Base-by-base conservation (phyloP, 2,113 vertebrate genomes). In the Saccopteryx leptura region DNA sequence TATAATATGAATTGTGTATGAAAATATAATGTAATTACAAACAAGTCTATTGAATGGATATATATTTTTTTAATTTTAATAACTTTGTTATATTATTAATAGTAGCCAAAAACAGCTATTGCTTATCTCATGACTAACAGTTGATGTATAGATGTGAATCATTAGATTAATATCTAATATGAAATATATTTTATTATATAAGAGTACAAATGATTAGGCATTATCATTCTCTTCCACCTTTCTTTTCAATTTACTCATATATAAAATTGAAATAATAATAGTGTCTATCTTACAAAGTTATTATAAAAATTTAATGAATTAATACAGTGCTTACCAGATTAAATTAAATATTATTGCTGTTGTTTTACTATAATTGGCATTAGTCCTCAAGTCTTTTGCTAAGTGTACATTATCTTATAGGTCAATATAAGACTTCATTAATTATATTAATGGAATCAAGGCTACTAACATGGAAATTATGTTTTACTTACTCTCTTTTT, bases 371-470 rank as follows among this genome's bases (percentile, higher is more conserved):
- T 52, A 80, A 56, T 33, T 54, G 5, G 18, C 9, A 89, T 91
- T 33, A 63, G 24, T 68, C 7, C 3, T 56, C 24, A 87, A 92
- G 28, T 13, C 9, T 54, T 94, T 82, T 85, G 60, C 5, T 10
- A 58, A 68, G 17, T 74, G 19, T 19, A 85, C 21, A 71, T 87
- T 63, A 68, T 54, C 9, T 65, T 76, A 18, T 65, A n/a, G 7
- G 13, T 76, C 23, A 83, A 5, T 46, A 78, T 72, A 48, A 68
- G 11, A n/a, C 88, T 87, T 94, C 9, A 33, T 11, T 46, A 84
- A 87, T 79, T 83, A 56, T 92, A 24, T 39, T 76, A 93, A 84
- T 75, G 11, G 58, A 92, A 91, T 76, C 24, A 91, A 93, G 86
- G 2, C 5, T 54, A 80, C 11, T 52, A 52, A 88, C n/a, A 15